Evolutionary conservation across 1,140 invertebrate genomes (phyloP).

Genomic region (Microplitis mediator): DNA sequence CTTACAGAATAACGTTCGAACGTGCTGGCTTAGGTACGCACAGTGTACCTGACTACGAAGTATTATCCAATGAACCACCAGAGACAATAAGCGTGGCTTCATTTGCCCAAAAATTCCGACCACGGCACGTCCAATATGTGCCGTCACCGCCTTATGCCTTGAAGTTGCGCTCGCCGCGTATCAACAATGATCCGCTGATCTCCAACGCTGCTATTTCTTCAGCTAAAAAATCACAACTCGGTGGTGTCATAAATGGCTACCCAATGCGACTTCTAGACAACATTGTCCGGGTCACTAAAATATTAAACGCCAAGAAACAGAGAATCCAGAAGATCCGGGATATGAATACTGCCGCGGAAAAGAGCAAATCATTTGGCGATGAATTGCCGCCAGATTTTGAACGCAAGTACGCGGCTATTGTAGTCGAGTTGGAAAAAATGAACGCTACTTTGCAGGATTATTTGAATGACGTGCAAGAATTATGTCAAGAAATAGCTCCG

Average conservation of each 20-base stretch:
- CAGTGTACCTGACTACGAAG: conserved; percentile 96
- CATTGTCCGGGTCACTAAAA: conserved; percentile 87
- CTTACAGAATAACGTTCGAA: conserved; percentile 98
- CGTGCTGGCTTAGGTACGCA: conserved; percentile 91
- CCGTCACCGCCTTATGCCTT: conserved; percentile 65
- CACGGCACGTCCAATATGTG: conserved; percentile 67
- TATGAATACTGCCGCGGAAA: conserved; percentile 91
- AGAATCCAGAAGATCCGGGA: conserved; percentile 82
- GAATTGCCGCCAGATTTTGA: conserved; percentile 85
- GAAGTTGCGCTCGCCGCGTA: conserved; percentile 58
- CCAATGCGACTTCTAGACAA: conserved; percentile 84
- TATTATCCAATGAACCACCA: conserved; percentile 88
- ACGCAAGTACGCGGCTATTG: conserved; percentile 83
- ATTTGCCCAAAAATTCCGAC: conserved; percentile 82
- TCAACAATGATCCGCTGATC: conserved; percentile 66
- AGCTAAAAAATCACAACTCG: conserved; percentile 55
- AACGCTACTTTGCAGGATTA: conserved; percentile 88
- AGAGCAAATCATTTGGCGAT: conserved; percentile 79
- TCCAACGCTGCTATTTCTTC: conserved; percentile 59
- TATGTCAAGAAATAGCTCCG: conserved; percentile 86
- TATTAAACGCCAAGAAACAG: conserved; percentile 80
- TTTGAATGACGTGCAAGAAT: conserved; percentile 82
- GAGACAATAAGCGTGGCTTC: conserved; percentile 89
- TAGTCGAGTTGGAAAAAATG: conserved; percentile 90
- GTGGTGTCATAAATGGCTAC: conserved; percentile 78